Evolutionary conservation across 2,113 vertebrate species (phyloP).

Genomic region (Colaptes auratus): DNA sequence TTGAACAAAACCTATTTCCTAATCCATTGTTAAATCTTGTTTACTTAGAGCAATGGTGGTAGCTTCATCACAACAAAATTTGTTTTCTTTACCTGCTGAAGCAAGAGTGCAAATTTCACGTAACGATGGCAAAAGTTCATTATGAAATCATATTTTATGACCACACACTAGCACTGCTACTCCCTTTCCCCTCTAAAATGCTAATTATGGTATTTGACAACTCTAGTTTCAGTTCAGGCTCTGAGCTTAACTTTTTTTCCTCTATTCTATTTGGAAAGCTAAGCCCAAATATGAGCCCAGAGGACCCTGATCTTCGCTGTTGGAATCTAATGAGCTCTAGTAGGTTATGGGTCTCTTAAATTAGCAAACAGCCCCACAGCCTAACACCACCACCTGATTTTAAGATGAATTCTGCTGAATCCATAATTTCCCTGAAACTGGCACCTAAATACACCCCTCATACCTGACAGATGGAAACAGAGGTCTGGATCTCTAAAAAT

Average conservation of each 20-base stretch:
- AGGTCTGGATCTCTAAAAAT: background rate
- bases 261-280: background rate
- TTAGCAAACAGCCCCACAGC: background rate
- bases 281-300: background rate
- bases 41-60: background rate
- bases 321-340: conserved; percentile 19
- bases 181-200: background rate
- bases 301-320: background rate
- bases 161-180: background rate
- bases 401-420: background rate
- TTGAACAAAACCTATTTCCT: background rate
- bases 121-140: conserved; percentile 2
- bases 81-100: background rate
- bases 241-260: background rate
- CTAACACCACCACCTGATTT: background rate
- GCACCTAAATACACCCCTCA: background rate
- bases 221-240: background rate
- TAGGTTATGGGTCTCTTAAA: conserved; percentile 33
- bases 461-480: background rate
- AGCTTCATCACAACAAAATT: background rate
- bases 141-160: background rate
- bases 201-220: background rate
- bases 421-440: background rate
- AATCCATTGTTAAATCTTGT: conserved; percentile 29
- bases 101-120: background rate